These are phyloP conservation scores for Spongilla lacustris DNA, from an alignment of 37 sponge, comb jelly and placozoan genomes.

Conservation along the genomic window DNA sequence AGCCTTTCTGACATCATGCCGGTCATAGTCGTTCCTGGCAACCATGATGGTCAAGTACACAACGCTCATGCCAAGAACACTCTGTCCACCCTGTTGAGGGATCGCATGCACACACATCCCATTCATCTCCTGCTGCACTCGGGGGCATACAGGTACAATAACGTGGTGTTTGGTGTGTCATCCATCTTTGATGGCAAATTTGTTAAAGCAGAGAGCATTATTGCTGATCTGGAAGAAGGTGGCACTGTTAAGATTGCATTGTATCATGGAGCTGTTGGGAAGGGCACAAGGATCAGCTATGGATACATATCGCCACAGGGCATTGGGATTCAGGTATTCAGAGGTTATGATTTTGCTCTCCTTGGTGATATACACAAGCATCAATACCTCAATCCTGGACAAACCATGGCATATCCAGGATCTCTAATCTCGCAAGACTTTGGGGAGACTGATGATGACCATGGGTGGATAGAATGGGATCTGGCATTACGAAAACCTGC, in stretches of 20 bases:
- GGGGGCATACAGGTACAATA: background rate
- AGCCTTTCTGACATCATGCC: background rate
- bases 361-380: background rate
- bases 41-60: background rate
- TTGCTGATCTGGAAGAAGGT: background rate
- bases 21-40: background rate
- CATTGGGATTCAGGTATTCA: background rate
- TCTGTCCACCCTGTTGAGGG: background rate
- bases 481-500: background rate
- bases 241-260: background rate
- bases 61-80: background rate
- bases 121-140: background rate
- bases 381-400: background rate
- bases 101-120: background rate
- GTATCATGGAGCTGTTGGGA: background rate
- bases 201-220: background rate
- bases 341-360: background rate
- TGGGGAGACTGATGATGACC: background rate
- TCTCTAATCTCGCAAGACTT: background rate
- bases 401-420: background rate
- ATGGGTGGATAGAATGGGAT: background rate
- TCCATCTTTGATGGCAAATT: background rate
- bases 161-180: background rate
- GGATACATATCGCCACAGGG: too few relatives aligned
- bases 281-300: too few relatives aligned